phyloP scores from a whole-genome alignment of 2,797 vertebrate species.

The Brachymystax lenok region DNA sequence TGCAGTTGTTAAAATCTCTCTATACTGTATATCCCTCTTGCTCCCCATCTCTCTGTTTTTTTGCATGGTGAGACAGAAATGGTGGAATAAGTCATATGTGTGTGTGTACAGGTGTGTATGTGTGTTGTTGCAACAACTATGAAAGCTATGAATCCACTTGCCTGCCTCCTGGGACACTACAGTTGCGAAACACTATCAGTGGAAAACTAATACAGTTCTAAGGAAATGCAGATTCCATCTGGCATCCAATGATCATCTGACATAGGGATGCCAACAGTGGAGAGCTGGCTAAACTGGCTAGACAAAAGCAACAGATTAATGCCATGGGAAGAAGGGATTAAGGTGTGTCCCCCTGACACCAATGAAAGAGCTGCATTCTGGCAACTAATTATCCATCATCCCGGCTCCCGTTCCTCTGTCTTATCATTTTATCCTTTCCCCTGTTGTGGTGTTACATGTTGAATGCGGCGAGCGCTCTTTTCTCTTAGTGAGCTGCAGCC shows the following conservation, averaged over 20 bases:
- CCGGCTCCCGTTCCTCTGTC: not conserved
- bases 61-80: not conserved
- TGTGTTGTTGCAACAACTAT: not conserved
- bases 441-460: not conserved
- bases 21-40: not conserved
- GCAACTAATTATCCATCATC: not conserved
- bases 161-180: not conserved
- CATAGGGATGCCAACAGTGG: conserved; percentile 2
- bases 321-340: conserved; percentile 18
- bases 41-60: not conserved
- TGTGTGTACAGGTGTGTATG: not conserved
- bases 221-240: conserved; percentile 19
- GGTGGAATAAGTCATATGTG: not conserved
- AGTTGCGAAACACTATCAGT: not conserved
- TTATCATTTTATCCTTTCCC: conserved; percentile 13
- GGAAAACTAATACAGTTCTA: not conserved
- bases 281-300: conserved; percentile 3
- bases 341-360: not conserved
- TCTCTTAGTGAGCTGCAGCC: not conserved
- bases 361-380: not conserved
- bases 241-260: conserved; percentile 12
- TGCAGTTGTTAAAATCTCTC: conserved; percentile 24
- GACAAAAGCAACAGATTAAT: conserved; percentile 26
- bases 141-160: not conserved
- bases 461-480: not conserved